These are phyloP conservation scores for Apostichopus japonicus DNA, from an alignment of 35 echinoderm and acorn worm species.

Conservation along the genomic window DNA sequence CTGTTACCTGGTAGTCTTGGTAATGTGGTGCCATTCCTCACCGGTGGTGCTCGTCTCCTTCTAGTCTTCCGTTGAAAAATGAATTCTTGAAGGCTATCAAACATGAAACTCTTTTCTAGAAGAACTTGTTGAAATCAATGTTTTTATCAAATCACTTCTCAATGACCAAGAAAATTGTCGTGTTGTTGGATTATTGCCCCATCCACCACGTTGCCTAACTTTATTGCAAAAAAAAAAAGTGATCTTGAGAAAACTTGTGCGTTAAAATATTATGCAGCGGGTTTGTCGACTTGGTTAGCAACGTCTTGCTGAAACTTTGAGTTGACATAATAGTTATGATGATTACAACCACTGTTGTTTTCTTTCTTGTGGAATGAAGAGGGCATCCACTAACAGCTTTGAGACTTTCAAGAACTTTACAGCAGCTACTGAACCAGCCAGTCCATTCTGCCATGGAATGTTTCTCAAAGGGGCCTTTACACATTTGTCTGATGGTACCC, in stretches of 20 bases:
- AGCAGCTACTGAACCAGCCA: not conserved
- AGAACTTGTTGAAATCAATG: not conserved
- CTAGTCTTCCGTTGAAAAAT: constrained; percentile 1
- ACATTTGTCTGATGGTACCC: not conserved
- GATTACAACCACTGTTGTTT: constrained; percentile 18
- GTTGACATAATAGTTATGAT: constrained; percentile 11
- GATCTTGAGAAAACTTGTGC: constrained; percentile 24
- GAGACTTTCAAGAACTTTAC: constrained; percentile 12
- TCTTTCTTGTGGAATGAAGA: not conserved
- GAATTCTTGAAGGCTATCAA: no score
- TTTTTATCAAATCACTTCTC: constrained; percentile 30
- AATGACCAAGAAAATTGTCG: constrained; percentile 21
- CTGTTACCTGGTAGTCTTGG: not conserved
- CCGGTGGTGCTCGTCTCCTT: not conserved
- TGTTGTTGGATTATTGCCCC: constrained; percentile 49
- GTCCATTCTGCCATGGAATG: constrained; percentile 1
- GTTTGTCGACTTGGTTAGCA: not conserved
- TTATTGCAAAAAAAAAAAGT: constrained; percentile 35
- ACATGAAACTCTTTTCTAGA: no score
- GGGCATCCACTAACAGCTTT: not conserved
- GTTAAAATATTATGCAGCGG: not conserved
- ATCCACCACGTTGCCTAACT: constrained; percentile 37
- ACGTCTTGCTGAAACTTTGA: not conserved
- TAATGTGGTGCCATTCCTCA: not conserved
- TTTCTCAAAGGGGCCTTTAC: constrained; percentile 16